These are phyloP conservation scores for Timema podura DNA, from an alignment of 2,888 invertebrate genomes.

Conservation along the genomic window DNA sequence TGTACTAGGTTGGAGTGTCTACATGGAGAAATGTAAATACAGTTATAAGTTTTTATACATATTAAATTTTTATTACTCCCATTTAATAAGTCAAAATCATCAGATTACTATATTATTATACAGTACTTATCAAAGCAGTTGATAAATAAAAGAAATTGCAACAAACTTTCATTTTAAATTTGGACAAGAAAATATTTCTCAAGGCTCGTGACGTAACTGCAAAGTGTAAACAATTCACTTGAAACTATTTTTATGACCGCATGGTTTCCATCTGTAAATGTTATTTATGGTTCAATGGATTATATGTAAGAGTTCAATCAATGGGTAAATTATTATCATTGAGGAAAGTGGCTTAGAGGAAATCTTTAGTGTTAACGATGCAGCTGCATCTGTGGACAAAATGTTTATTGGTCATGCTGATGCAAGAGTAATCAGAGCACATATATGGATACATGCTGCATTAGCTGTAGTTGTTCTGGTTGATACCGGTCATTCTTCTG, in stretches of 20 bases:
- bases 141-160: background rate
- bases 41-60: background rate
- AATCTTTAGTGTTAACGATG: background rate
- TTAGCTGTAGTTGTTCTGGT: background rate
- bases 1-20: conserved; percentile 1
- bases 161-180: background rate
- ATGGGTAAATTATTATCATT: too few species aligned
- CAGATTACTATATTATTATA: background rate
- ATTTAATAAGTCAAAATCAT: background rate
- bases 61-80: background rate
- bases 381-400: background rate
- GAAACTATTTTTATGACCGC: background rate
- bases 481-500: too few species aligned
- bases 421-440: background rate
- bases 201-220: background rate
- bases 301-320: too few species aligned
- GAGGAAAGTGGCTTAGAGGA: background rate
- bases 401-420: background rate
- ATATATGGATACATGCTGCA: too few species aligned
- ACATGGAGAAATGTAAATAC: background rate
- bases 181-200: background rate
- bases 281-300: background rate
- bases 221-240: background rate
- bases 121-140: background rate
- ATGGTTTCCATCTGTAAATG: background rate